Percentiles rank a stretch among this genome's conserved stretches.
phyloP scores from a whole-genome alignment of 2,888 invertebrate genomes.

The Lasiommata megera region DNA sequence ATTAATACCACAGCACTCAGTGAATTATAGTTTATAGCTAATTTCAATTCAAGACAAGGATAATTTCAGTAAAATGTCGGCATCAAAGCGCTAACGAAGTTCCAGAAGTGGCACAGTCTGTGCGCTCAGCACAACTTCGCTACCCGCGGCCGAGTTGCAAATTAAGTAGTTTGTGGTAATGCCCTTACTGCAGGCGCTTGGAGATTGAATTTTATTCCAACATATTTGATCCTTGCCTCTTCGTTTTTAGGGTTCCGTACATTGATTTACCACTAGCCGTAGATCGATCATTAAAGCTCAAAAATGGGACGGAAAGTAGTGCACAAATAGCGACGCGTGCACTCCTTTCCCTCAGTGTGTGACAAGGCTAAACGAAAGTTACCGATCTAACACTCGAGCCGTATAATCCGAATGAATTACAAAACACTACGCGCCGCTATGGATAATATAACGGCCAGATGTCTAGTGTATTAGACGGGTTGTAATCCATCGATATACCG shows the following conservation, averaged over 20 bases:
- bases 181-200: conserved; percentile 11
- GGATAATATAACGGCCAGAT: too few species aligned
- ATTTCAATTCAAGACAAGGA: conserved; percentile 13
- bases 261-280: too few species aligned
- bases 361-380: too few species aligned
- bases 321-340: too few species aligned
- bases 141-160: conserved; percentile 12
- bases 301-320: too few species aligned
- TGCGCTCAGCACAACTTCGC: conserved; percentile 7
- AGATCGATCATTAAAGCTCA: too few species aligned
- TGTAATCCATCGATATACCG: too few species aligned
- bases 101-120: conserved; percentile 13
- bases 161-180: conserved; percentile 20
- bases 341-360: too few species aligned
- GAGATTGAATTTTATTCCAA: conserved; percentile 9
- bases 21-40: conserved; percentile 5
- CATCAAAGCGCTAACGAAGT: conserved; percentile 18
- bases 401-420: too few species aligned
- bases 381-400: too few species aligned
- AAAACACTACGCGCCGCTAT: too few species aligned
- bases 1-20: not conserved
- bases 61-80: conserved; percentile 16
- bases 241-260: not conserved
- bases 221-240: conserved; percentile 1
- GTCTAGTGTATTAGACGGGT: too few species aligned